Base-by-base conservation (phyloP, 2,797 vertebrate genomes). In the Sebastes cheni region DNA sequence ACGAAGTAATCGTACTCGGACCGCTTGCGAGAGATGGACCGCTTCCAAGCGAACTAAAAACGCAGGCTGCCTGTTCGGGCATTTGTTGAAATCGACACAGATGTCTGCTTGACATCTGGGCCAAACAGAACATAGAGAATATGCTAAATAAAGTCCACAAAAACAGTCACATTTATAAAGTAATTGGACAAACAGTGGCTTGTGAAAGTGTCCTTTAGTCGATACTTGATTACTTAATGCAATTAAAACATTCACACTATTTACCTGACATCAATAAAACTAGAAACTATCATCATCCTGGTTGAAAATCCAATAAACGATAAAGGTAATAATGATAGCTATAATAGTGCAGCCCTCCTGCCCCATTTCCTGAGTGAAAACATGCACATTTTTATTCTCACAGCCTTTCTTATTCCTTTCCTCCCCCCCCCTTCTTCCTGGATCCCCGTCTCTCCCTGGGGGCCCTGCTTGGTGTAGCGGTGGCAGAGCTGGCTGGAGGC, bases 391-490 rank as follows among this genome's bases (percentile, higher is more conserved):
- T 66, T 72, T 25, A 39, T 6, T 77, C 52, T 59, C 9, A 18
- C 22, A 16, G 20, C 16, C 34, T 64, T 23, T 29, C 25, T 56
- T 67, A 46, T 68, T 67, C 8, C 36, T 29, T 39, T 46, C 79
- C 36, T 55, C 2, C 39, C 62, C 52, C 27, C 27, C 25, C 11
- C 34, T 39, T 56, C 27, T 76, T 69, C 66, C 58, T 56, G 56
- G 42, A 75, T 89, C 70, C 66, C 61, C 16, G 4, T 68, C 46
- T 60, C 54, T 85, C 77, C 80, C 83, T 30, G 36, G 76, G 77
- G 86, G 82, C 25, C 75, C 80, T 58, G 67, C 64, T 60, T 18
- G 66, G 70, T 86, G 23, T 50, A 68, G 72, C 80, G 68, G 75
- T 72, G 81, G 76, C 72, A 68, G 66, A 65, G 70, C 86, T 77